Base-by-base conservation (phyloP, 2,888 invertebrate species). In the Chaitophorus viminalis region DNA sequence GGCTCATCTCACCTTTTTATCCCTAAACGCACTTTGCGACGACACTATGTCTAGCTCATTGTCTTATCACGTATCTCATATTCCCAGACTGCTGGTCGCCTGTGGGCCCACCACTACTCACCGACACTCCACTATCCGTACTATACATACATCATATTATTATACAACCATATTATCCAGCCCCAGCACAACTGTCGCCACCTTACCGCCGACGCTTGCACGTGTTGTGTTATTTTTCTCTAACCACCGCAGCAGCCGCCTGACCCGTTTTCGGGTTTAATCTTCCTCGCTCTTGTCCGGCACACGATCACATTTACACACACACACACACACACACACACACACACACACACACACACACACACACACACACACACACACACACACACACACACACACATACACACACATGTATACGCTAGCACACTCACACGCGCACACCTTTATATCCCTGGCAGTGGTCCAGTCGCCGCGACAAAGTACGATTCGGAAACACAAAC, bases 31-130 rank as follows among this genome's bases (percentile, higher is more conserved):
- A n/a, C 82, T 70, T 17, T 25, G 46, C 33, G 31, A 25, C 84
- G 78, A 36, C 72, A 72, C 68, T 33, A 33, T 86, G 86, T 79
- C 86, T 86, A 86, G 87, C 65, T 8, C 65, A 87, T 87, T 87
- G 87, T 87, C 87, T 87, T 87, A 87, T 87, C 87, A 87, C 87
- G 87, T 87, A 85, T 87, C n/a, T 72, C 72, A 65, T 87, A 17
- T 86, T 29, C 54, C 78, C 87, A 87, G 87, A 87, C 87, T 87
- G 81, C 81, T 74, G 33, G 87, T 87, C 87, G 87, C 87, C 87
- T 39, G 8, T 31, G 17, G 33, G 18, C 8, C 68, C 46, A 68
- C 46, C 82, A 18, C n/a, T 29, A 52, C 18, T n/a, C 36, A 14
- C 52, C 52, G 9, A 21, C 39, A 8, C 31, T 6, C 46, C 70